Conservation (phyloP, 1,140 invertebrate genomes). For the Proales similis region DNA sequence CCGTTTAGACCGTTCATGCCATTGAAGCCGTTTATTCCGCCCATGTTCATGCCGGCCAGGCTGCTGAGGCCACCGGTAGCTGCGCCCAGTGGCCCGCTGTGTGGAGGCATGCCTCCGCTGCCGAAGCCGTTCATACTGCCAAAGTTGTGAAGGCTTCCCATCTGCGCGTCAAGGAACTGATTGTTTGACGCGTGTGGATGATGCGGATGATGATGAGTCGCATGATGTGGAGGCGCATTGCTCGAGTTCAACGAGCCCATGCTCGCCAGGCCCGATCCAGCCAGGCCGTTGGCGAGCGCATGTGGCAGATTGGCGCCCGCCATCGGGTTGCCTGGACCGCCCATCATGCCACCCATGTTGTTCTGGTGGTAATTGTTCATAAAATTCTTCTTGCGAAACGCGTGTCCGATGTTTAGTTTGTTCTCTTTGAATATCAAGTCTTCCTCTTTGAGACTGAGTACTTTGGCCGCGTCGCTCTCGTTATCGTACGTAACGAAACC, state of each 20-base stretch:
- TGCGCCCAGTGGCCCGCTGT: not conserved
- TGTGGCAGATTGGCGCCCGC: no score
- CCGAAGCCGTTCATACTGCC: no score
- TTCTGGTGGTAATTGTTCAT: not conserved
- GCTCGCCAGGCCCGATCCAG: no score
- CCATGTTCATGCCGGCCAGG: constrained; percentile 4
- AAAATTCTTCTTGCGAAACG: constrained; percentile 37
- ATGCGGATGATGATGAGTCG: constrained; percentile 13
- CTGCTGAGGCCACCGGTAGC: not conserved
- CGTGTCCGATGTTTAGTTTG: constrained; percentile 27
- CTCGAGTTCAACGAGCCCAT: no score
- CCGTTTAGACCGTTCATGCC: constrained; percentile 22
- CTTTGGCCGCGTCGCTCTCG: constrained; percentile 19
- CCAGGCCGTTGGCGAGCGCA: no score
- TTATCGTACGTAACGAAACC: constrained; percentile 35
- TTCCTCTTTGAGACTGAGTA: constrained; percentile 35
- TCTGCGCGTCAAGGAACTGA: constrained; percentile 6
- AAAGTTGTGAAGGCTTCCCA: constrained; percentile 9
- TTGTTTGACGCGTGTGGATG: constrained; percentile 19
- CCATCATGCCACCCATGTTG: not conserved
- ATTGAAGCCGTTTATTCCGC: constrained; percentile 7
- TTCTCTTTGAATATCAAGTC: constrained; percentile 32
- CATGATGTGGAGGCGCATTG: no score
- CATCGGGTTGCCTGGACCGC: no score
- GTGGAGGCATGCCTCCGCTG: no score